Percentiles rank a stretch among this genome's conserved stretches.
Evolutionary conservation across 2,797 vertebrate genomes (phyloP).

Genomic region (Epinephelus awoara): DNA sequence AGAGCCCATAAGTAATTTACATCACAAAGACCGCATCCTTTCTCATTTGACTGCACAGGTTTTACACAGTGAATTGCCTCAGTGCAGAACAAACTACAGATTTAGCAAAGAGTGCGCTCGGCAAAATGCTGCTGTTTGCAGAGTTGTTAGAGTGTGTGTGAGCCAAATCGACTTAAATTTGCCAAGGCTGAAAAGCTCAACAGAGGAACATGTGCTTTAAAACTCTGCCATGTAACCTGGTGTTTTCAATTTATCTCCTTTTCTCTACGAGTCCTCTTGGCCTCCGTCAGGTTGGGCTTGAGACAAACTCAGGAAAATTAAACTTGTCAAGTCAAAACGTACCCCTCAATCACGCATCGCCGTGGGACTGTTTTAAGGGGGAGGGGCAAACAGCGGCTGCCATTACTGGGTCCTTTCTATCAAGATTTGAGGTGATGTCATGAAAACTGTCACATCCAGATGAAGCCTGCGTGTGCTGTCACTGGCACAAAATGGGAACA

Average conservation of each 20-base stretch:
- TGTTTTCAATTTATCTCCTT: slow-evolving; percentile 65
- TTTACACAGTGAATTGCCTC: slow-evolving; percentile 46
- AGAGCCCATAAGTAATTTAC: slow-evolving; percentile 71
- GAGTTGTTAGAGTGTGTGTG: slow-evolving; percentile 39
- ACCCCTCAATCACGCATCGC: slow-evolving; percentile 43
- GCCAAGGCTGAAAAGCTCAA: slow-evolving; percentile 40
- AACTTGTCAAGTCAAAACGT: slow-evolving; percentile 61
- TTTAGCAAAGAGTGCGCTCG: slow-evolving; percentile 25
- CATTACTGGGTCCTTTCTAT: slow-evolving; percentile 34
- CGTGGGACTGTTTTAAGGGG: slow-evolving; percentile 38
- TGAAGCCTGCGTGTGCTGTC: slow-evolving; percentile 14
- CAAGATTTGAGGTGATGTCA: slow-evolving; percentile 52
- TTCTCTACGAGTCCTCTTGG: slow-evolving; percentile 31
- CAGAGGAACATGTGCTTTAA: slow-evolving; percentile 44
- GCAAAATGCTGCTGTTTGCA: slow-evolving; percentile 54
- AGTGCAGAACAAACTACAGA: slow-evolving; percentile 41
- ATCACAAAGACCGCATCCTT: slow-evolving; percentile 73
- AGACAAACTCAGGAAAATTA: slow-evolving; percentile 56
- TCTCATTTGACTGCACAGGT: slow-evolving; percentile 51
- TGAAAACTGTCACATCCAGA: slow-evolving; percentile 39
- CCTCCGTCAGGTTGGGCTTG: slow-evolving; percentile 28
- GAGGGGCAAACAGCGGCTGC: slow-evolving; percentile 32
- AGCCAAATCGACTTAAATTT: slow-evolving; percentile 55
- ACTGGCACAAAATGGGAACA: slow-evolving; percentile 9
- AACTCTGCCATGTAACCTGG: slow-evolving; percentile 46